phyloP scores from a whole-genome alignment of 53 echinoderm and acorn worm genomes.

The Paelopatides confundens region DNA sequence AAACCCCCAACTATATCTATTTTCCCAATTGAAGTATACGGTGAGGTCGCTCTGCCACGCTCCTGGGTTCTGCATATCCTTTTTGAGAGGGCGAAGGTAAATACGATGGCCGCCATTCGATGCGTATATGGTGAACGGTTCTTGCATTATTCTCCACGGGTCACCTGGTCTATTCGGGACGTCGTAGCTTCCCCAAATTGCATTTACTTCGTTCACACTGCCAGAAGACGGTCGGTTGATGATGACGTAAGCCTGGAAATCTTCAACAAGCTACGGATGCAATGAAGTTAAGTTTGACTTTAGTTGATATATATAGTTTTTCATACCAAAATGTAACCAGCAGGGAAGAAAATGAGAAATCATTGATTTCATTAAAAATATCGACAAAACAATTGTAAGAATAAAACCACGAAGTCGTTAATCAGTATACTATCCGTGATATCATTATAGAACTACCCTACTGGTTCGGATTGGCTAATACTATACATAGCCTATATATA shows the following conservation, averaged over 20 bases:
- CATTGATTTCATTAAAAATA: too few species aligned
- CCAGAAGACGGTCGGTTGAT: neutral
- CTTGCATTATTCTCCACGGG: neutral
- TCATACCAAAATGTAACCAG: too few species aligned
- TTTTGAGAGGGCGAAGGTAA: neutral
- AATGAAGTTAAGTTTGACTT: too few species aligned
- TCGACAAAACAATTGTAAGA: too few species aligned
- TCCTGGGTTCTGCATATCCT: neutral
- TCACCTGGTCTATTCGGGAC: neutral
- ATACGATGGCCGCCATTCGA: slow-evolving; percentile 23
- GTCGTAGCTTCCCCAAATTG: slow-evolving; percentile 15
- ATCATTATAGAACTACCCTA: too few species aligned
- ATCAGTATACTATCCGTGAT: too few species aligned
- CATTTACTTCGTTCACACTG: neutral
- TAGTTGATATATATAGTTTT: too few species aligned
- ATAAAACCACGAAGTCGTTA: too few species aligned
- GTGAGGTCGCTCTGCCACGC: slow-evolving; percentile 31
- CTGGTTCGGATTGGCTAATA: too few species aligned
- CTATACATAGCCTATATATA: too few species aligned
- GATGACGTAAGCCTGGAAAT: slow-evolving; percentile 3
- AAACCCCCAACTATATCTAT: neutral
- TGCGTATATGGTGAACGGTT: neutral
- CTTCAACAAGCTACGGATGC: neutral
- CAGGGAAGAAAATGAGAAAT: too few species aligned
- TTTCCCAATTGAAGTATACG: slow-evolving; percentile 12